Base-by-base conservation (phyloP, 2,888 invertebrate species). In the Acanthosoma haemorrhoidale region DNA sequence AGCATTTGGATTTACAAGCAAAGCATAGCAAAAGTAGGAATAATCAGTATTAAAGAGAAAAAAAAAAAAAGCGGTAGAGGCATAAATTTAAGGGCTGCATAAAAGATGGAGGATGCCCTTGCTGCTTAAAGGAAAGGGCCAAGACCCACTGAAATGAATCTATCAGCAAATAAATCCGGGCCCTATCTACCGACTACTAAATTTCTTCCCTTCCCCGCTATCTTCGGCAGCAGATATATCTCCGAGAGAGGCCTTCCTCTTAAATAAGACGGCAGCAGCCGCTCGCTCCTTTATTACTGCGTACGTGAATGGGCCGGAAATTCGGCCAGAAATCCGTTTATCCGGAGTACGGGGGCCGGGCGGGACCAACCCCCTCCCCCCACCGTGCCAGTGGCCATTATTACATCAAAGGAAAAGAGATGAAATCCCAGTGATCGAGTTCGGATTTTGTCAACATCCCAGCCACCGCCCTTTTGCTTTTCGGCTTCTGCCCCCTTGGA, bases 401-500 rank as follows among this genome's bases (percentile, higher is more conserved):
- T 64, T 64, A 64, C 64, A 64, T 64, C 64, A 64, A 64, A 64
- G 64, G 64, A 64, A 64, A 64, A 39, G 64, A 64, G 64, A 64
- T 64, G 64, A 41, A 64, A 64, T 41, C 64, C 13, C 64, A 15
- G 29, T 64, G 39, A 64, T 64, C 64, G 39, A 64, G 39, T 64
- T 41, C 21, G 41, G 64, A 64, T 39, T 64, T 64, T 64, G 64
- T 64, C 64, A 64, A 64, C 64, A 64, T 64, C 59, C 32, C 59
- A 59, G 31, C 51, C 25, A 51, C 29, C 51, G 51, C 5, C 29
- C 13, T 51, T n/a, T n/a, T 21, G 51, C 51, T 51, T 51, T 25
- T 51, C 51, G 51, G 29, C 51, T 51, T 51, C 51, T 25, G 25
- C 3, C 29, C n/a, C 8, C 11, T n/a, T n/a, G n/a, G n/a, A n/a